Conservation (phyloP, 1,140 invertebrate genomes). For the Leptopilina clavipes region DNA sequence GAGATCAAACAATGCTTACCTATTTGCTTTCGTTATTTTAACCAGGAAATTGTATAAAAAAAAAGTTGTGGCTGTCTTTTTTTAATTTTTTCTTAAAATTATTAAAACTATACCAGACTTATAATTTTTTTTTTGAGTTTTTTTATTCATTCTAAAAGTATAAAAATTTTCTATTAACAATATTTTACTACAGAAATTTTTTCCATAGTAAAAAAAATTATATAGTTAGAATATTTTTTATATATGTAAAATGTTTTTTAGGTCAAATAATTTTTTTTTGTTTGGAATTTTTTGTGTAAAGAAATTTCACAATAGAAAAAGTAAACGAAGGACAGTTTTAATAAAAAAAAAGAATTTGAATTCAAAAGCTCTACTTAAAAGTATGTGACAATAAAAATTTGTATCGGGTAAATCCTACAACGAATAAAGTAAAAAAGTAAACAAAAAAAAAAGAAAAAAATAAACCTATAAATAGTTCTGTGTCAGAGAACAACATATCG, state of each 20-base stretch:
- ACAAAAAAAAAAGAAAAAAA: not conserved
- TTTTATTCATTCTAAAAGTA: too few species aligned
- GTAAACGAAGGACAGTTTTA: not conserved
- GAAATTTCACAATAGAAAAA: not conserved
- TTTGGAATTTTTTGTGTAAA: not conserved
- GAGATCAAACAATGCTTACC: conserved; percentile 35
- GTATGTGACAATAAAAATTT: not conserved
- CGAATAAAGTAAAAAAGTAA: not conserved
- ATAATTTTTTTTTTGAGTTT: too few species aligned
- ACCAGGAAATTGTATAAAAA: too few species aligned
- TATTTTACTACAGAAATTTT: too few species aligned
- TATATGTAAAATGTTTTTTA: too few species aligned
- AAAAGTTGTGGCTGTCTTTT: too few species aligned
- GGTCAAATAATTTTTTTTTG: not conserved
- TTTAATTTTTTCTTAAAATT: too few species aligned
- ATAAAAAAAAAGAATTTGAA: not conserved
- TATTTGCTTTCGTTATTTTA: not conserved
- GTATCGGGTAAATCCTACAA: not conserved
- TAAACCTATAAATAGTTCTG: not conserved
- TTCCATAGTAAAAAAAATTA: too few species aligned
- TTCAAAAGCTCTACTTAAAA: not conserved
- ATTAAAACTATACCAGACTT: too few species aligned
- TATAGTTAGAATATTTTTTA: too few species aligned
- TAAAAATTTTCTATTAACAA: too few species aligned
- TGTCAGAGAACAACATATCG: conserved; percentile 12